Conservation (phyloP, 2,113 vertebrate genomes). For the Pelmatolapia mariae region DNA sequence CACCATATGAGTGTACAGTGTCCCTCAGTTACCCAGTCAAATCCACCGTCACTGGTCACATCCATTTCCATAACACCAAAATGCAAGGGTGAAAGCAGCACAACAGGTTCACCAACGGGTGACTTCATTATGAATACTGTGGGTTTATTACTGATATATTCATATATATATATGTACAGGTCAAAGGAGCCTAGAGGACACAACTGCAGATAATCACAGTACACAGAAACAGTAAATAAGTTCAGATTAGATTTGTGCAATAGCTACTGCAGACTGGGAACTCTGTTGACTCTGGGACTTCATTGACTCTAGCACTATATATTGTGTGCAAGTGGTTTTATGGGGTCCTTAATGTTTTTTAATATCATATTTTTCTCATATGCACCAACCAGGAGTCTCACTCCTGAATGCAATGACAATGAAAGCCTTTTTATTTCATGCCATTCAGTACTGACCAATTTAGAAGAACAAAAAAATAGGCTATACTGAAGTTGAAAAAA, state of each 20-base stretch:
- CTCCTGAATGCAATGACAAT: neutral
- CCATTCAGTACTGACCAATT: neutral
- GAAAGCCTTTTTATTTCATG: neutral
- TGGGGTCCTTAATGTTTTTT: neutral
- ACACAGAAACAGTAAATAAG: neutral
- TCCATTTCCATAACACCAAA: neutral
- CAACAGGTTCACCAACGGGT: neutral
- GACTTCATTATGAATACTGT: neutral
- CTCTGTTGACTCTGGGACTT: neutral
- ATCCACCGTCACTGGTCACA: neutral
- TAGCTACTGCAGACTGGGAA: neutral
- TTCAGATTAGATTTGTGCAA: neutral
- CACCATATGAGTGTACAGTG: neutral
- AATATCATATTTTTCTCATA: neutral
- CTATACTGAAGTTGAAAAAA: neutral
- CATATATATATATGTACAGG: neutral
- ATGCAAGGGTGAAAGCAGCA: neutral
- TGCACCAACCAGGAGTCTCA: fast-evolving
- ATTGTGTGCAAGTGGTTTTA: neutral
- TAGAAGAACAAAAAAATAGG: neutral
- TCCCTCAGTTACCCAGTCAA: neutral
- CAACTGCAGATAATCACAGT: neutral
- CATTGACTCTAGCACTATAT: neutral
- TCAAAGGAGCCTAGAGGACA: neutral
- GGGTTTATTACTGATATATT: neutral